Conservation (phyloP, 2,113 vertebrate species). For the Psophia crepitans region DNA sequence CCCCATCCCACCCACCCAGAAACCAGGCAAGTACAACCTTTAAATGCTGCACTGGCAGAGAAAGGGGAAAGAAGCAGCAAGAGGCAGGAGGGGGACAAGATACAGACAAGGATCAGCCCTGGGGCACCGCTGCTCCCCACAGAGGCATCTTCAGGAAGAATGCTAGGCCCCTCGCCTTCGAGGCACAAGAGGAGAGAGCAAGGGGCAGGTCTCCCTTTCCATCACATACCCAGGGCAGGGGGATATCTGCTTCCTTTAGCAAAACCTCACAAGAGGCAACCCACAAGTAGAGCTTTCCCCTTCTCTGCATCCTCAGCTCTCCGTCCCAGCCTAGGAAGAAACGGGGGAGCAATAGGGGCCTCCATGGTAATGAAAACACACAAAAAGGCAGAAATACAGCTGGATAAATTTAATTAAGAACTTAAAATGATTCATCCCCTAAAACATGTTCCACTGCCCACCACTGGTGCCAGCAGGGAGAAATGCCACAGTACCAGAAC, state of each 20-base stretch:
- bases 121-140: not conserved
- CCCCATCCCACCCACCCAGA: fast-evolving
- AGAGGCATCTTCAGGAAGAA: not conserved
- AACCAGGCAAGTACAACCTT: not conserved
- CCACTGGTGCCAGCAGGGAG: not conserved
- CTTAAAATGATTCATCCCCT: not conserved
- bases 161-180: not conserved
- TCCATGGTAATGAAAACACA: fast-evolving
- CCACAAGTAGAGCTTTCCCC: fast-evolving
- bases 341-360: fast-evolving
- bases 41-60: fast-evolving
- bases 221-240: not conserved
- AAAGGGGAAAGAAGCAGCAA: not conserved
- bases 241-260: fast-evolving
- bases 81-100: fast-evolving
- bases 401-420: constrained; percentile 7
- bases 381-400: not conserved
- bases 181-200: too few species aligned
- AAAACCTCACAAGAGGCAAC: not conserved
- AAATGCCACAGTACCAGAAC: not conserved
- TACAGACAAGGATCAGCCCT: not conserved
- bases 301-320: not conserved
- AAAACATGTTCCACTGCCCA: not conserved
- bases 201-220: not conserved
- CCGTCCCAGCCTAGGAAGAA: not conserved